These are phyloP conservation scores for Dermochelys coriacea DNA, from an alignment of 2,797 vertebrate genomes.

Conservation along the genomic window DNA sequence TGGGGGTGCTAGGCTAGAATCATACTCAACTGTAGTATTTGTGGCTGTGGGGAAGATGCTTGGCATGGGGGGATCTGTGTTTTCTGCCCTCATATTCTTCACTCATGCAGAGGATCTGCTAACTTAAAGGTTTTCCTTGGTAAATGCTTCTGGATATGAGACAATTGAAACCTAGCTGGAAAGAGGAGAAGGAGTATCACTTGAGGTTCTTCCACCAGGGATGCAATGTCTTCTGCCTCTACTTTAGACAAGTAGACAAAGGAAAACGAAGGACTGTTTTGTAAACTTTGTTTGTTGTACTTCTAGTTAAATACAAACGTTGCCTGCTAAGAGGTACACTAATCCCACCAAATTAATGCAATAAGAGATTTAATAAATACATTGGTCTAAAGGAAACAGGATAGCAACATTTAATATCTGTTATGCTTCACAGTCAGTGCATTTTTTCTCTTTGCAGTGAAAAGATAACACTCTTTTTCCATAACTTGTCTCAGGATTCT, in stretches of 20 bases:
- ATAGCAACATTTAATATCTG: slow-evolving; percentile 58
- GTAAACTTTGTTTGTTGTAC: slow-evolving; percentile 37
- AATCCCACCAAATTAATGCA: slow-evolving; percentile 60
- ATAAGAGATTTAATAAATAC: slow-evolving; percentile 64
- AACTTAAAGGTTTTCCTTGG: slow-evolving; percentile 11
- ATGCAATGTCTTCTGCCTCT: not conserved
- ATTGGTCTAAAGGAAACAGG: slow-evolving; percentile 54
- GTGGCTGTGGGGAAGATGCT: not conserved
- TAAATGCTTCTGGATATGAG: slow-evolving; percentile 29
- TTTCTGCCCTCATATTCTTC: not conserved
- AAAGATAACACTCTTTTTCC: slow-evolving; percentile 69
- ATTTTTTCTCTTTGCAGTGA: slow-evolving; percentile 71
- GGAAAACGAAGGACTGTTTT: slow-evolving; percentile 4
- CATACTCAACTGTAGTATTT: not conserved
- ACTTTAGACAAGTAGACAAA: not conserved
- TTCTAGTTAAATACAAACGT: slow-evolving; percentile 30
- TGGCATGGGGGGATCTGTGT: not conserved
- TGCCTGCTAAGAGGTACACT: slow-evolving; percentile 34
- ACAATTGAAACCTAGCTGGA: slow-evolving; percentile 15
- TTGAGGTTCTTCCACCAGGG: slow-evolving; percentile 1
- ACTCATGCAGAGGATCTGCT: not conserved
- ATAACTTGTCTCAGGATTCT: slow-evolving; percentile 68
- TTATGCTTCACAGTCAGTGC: slow-evolving; percentile 54
- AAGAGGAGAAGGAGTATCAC: not conserved
- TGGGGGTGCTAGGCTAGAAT: slow-evolving; percentile 8